These are phyloP conservation scores for Onychostoma macrolepis DNA, from an alignment of 2,113 vertebrate species.

Conservation along the genomic window DNA sequence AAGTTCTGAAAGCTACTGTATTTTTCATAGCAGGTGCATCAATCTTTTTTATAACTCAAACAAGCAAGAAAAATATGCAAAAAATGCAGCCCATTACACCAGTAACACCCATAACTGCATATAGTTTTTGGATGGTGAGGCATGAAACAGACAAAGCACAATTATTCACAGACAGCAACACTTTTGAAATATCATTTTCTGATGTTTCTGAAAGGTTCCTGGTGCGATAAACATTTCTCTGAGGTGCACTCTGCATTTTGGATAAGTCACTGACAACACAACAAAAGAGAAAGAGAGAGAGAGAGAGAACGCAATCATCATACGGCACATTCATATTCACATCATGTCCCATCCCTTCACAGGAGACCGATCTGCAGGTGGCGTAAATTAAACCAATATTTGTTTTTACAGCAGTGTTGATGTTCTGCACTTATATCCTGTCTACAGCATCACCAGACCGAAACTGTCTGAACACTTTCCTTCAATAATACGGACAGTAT, in stretches of 20 bases:
- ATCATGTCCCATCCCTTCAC: slow-evolving; percentile 23
- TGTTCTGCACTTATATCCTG: slow-evolving; percentile 27
- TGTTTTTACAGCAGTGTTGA: slow-evolving; percentile 31
- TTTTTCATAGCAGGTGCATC: neutral
- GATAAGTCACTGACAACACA: slow-evolving; percentile 31
- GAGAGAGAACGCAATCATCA: slow-evolving; percentile 21
- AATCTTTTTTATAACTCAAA: neutral
- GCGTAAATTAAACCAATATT: slow-evolving; percentile 44
- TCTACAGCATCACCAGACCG: neutral
- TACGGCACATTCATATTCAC: slow-evolving; percentile 10
- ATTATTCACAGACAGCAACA: neutral
- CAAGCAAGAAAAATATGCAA: neutral
- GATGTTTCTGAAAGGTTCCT: slow-evolving; percentile 2
- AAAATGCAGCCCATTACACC: neutral
- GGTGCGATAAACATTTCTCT: slow-evolving; percentile 25
- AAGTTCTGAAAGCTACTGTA: neutral
- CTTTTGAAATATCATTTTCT: neutral
- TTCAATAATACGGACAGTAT: neutral
- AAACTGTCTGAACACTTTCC: neutral
- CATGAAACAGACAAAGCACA: neutral
- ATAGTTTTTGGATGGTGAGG: neutral
- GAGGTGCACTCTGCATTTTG: slow-evolving; percentile 16
- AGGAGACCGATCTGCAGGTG: slow-evolving; percentile 33
- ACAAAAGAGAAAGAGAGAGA: neutral
- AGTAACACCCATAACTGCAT: neutral